Base-by-base conservation (phyloP, 2,888 invertebrate species). In the Boloria euphrosyne region DNA sequence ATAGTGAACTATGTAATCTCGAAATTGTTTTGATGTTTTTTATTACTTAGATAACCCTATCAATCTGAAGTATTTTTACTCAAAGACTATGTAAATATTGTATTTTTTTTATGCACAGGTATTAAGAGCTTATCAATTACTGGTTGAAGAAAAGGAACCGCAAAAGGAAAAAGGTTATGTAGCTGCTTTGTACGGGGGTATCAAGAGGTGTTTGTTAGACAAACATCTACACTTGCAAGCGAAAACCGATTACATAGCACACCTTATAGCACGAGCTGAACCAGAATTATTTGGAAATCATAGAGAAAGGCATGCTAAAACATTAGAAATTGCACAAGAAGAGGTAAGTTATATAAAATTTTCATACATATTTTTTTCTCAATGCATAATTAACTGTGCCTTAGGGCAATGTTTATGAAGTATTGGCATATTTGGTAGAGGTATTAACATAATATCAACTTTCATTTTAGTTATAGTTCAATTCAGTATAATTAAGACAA, bases 301-400 rank as follows among this genome's bases (percentile, higher is more conserved):
- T 74, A 94, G 98, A 70, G 98, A 98, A 85, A 94, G 98, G 65
- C 98, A 98, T 84, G 98, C 98, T 7, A 98, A 98, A 90, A 98
- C 98, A n/a, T 89, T 98, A 76, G 98, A 98, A 93, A 97, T 98
- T 73, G 98, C 98, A 75, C 98, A 98, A 89, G 98, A 98, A 88
- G 98, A 98, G 92, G 92, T 87, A 68, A 74, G 73, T 67, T 44
- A 44, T n/a, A 6, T 18, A 14, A 27, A n/a, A 31, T 4, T n/a
- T 49, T 10, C 38, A n/a, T n/a, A n/a, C n/a, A n/a, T n/a, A n/a
- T n/a, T n/a, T n/a, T n/a, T n/a, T n/a, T 38, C 0, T 58, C 14
- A 47, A 0, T 46, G 6, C 13, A 1, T 5, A 10, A 55, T 38
- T 51, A 22, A 13, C 13, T 22, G 5, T 22, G 22, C 22, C 22